A percentile compares a stretch with the other conserved stretches of the same genome.
These are phyloP conservation scores for Ecdyonurus torrentis DNA, from an alignment of 2,888 invertebrate species.

Conservation along the genomic window DNA sequence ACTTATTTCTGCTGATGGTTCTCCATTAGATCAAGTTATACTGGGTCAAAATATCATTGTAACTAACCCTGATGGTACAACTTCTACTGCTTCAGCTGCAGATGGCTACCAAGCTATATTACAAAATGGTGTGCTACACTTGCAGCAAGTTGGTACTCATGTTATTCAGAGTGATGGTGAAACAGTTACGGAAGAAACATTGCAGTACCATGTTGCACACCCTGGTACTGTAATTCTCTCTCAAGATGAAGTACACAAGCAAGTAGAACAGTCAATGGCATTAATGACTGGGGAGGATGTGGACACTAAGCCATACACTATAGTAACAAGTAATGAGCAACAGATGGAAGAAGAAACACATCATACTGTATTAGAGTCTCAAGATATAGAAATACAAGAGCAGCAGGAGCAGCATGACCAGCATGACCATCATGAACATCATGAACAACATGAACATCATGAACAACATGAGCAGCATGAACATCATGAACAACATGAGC, in stretches of 20 bases:
- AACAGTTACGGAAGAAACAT: background rate
- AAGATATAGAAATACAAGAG: too few relatives aligned
- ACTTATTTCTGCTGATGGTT: constrained; percentile 9
- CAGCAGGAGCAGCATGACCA: too few relatives aligned
- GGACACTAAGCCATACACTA: background rate
- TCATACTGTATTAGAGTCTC: background rate
- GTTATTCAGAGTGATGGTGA: background rate
- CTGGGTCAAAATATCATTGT: constrained; percentile 1
- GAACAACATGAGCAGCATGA: too few relatives aligned
- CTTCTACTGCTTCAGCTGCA: background rate
- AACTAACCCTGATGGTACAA: constrained; percentile 2
- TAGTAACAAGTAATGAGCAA: background rate
- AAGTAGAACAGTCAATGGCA: background rate
- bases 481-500: too few relatives aligned
- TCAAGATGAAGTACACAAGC: background rate
- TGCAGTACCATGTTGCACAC: background rate
- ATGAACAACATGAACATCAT: too few relatives aligned
- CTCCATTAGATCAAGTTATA: constrained; percentile 5
- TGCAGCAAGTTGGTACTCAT: background rate
- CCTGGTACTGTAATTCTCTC: background rate
- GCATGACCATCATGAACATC: too few relatives aligned
- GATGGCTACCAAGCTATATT: background rate
- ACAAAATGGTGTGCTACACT: background rate
- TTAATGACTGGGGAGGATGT: background rate
- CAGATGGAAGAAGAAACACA: background rate